phyloP scores from a whole-genome alignment of 2,888 invertebrate genomes.

The Trilocha varians region DNA sequence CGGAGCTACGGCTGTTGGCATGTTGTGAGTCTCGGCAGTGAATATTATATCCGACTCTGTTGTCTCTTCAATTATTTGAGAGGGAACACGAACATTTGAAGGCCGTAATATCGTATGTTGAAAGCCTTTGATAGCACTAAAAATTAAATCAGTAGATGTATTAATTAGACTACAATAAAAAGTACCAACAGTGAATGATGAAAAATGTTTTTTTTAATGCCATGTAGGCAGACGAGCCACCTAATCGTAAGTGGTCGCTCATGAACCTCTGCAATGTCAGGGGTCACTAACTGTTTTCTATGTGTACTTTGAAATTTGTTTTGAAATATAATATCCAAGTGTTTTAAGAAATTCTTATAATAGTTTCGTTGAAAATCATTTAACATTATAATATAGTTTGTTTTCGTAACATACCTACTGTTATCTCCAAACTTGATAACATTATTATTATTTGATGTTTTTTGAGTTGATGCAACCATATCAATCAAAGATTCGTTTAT shows the following conservation, averaged over 20 bases:
- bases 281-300: too few species aligned
- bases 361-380: not conserved
- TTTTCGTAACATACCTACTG: constrained; percentile 84
- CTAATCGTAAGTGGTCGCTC: too few species aligned
- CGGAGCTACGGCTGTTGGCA: constrained; percentile 97
- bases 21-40: constrained; percentile 99
- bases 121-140: constrained; percentile 90
- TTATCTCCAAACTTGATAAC: constrained; percentile 98
- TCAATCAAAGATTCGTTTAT: constrained; percentile 88
- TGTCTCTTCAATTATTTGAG: constrained; percentile 72
- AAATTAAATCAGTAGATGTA: constrained; percentile 18
- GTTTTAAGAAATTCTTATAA: not conserved
- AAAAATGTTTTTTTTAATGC: too few species aligned
- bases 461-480: constrained; percentile 94
- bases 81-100: constrained; percentile 67
- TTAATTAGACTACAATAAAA: too few species aligned
- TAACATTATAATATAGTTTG: not conserved
- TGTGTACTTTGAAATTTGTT: too few species aligned
- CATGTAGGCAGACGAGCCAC: too few species aligned
- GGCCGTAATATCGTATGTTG: constrained; percentile 80
- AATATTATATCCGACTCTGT: constrained; percentile 91
- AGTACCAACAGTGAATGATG: too few species aligned
- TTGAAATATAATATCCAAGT: not conserved
- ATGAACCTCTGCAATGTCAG: too few species aligned
- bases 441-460: constrained; percentile 89